These are phyloP conservation scores for Diabrotica virgifera DNA, from an alignment of 1,140 invertebrate species.

Conservation along the genomic window DNA sequence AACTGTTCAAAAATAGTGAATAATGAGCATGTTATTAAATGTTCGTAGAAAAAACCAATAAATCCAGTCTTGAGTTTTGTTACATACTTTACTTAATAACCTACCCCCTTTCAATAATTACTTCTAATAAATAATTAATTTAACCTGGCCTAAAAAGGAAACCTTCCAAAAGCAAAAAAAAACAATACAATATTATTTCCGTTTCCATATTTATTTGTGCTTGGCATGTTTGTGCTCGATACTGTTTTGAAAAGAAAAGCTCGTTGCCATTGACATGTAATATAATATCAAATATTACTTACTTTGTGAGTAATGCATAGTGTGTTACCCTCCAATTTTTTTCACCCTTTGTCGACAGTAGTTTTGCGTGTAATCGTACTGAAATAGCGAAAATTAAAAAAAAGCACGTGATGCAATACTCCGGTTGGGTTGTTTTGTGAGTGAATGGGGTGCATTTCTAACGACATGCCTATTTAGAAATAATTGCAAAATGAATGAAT, in stretches of 20 bases:
- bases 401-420: constrained; percentile 2
- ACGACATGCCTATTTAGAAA: not conserved
- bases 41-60: too few relatives aligned
- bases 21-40: too few relatives aligned
- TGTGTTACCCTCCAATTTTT: not conserved
- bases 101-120: too few relatives aligned
- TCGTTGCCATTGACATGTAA: not conserved
- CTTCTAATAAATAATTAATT: too few relatives aligned
- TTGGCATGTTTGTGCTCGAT: not conserved
- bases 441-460: not conserved
- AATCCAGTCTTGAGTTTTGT: too few relatives aligned
- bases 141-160: too few relatives aligned
- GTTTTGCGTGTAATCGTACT: not conserved
- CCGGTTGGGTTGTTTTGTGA: not conserved
- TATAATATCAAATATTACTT: not conserved
- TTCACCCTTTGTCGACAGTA: not conserved
- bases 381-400: not conserved
- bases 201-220: too few relatives aligned
- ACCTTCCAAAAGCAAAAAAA: too few relatives aligned
- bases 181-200: too few relatives aligned
- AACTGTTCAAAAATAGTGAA: too few relatives aligned
- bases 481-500: too few relatives aligned
- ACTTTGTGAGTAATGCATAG: not conserved
- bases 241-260: not conserved
- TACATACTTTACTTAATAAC: too few relatives aligned